These are phyloP conservation scores for Lamellibrachia luymesi DNA, from an alignment of 1,140 invertebrate genomes.

Conservation along the genomic window DNA sequence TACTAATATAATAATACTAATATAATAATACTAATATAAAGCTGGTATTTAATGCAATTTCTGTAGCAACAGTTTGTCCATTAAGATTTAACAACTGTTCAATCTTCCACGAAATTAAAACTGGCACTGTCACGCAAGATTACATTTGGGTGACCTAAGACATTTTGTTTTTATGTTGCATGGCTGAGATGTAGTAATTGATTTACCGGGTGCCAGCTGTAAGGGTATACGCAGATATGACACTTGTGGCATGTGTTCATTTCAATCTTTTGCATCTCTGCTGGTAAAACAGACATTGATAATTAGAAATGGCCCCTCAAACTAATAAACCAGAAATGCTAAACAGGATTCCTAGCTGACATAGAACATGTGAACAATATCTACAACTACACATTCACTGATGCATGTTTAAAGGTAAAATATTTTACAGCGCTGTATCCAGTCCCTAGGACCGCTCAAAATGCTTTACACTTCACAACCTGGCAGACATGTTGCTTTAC, in stretches of 20 bases:
- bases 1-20: not conserved
- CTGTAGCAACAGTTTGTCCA: too few species aligned
- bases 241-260: not conserved
- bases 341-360: not conserved
- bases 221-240: not conserved
- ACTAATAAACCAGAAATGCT: slow-evolving; percentile 25
- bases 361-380: not conserved
- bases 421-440: not conserved
- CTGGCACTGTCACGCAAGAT: not conserved
- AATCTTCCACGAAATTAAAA: not conserved
- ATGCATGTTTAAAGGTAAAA: not conserved
- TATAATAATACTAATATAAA: not conserved
- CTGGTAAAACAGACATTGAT: not conserved
- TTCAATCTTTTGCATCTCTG: not conserved
- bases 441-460: too few species aligned
- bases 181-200: not conserved
- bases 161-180: not conserved
- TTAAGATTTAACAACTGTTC: too few species aligned
- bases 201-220: not conserved
- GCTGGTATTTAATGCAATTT: not conserved
- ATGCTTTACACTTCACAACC: too few species aligned
- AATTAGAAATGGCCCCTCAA: slow-evolving; percentile 34
- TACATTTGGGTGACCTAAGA: not conserved
- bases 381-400: not conserved
- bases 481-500: too few species aligned